Percentiles rank a stretch among this genome's conserved stretches.
Conservation (phyloP, 2,113 vertebrate genomes). For the Emydocephalus ijimae region DNA sequence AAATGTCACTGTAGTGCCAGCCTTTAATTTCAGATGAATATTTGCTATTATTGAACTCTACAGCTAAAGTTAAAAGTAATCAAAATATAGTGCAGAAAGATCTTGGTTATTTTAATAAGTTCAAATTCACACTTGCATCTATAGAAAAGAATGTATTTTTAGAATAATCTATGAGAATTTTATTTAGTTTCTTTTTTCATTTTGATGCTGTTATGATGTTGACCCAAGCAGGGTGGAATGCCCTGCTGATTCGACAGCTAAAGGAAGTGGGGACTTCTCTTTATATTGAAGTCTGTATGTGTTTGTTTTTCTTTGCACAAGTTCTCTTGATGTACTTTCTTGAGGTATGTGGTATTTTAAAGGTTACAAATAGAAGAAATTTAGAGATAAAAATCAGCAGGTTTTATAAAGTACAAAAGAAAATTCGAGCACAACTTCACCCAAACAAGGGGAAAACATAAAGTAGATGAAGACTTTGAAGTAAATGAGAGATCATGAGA, state of each 20-base stretch:
- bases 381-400: slow-evolving; percentile 20
- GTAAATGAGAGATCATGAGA: background rate
- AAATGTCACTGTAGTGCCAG: background rate
- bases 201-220: background rate
- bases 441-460: background rate
- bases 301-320: slow-evolving; percentile 36
- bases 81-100: background rate
- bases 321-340: background rate
- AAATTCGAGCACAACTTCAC: background rate
- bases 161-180: background rate
- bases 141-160: slow-evolving; percentile 1
- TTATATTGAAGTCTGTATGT: slow-evolving; percentile 2
- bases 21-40: background rate
- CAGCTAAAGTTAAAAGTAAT: background rate
- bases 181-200: slow-evolving; percentile 18
- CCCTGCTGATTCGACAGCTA: background rate
- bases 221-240: slow-evolving; percentile 12
- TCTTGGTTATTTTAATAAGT: accelerated
- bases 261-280: background rate
- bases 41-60: background rate
- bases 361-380: slow-evolving; percentile 45
- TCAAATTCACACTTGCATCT: background rate
- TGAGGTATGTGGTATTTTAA: slow-evolving; percentile 36
- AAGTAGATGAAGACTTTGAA: background rate
- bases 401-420: background rate